Base-by-base conservation (phyloP, 2,113 vertebrate species). In the Carettochelys insculpta region DNA sequence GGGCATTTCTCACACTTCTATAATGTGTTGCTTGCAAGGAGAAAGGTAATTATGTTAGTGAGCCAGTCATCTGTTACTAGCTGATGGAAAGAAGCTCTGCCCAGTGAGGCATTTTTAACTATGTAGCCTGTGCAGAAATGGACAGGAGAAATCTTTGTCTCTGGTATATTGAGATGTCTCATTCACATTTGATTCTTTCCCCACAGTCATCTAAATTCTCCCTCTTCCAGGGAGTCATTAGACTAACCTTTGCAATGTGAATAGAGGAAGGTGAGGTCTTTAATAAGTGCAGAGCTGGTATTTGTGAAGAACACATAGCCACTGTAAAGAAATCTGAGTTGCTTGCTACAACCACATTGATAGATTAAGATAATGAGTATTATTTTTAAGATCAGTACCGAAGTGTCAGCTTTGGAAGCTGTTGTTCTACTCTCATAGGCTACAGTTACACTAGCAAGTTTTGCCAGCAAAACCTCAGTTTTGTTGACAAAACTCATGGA, bases 31-130 rank as follows among this genome's bases (percentile, higher is more conserved):
- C 56, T 94, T 93, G 52, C 22, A 83, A 27, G 43, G 85, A 89
- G 85, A 93, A 82, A 50, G 29, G n/a, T 88, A 94, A 91, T 83
- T 89, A 90, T 11, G 91, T 68, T 13, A 78, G 22, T 51, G 94
- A 96, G 75, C 95, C 61, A 94, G 47, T 85, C 77, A 47, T 78
- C 73, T 87, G 77, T 94, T 93, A 80, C 78, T 87, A 48, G 78
- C 31, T 79, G 88, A 96, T 65, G 68, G 87, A 96, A 86, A 73
- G 43, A 89, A 12, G 77, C 48, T 58, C 20, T 93, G 50, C 68
- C 91, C 76, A 73, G 47, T 11, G 58, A 88, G 75, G 43, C 19
- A 58, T 82, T 92, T 96, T 90, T 78, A 94, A 89, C 81, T 5
- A 83, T 76, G 38, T 51, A 77, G 65, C 27, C 24, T 77, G 5